Base-by-base conservation (phyloP, 53 echinoderm and acorn worm species). In the Apostichopus leukothele region DNA sequence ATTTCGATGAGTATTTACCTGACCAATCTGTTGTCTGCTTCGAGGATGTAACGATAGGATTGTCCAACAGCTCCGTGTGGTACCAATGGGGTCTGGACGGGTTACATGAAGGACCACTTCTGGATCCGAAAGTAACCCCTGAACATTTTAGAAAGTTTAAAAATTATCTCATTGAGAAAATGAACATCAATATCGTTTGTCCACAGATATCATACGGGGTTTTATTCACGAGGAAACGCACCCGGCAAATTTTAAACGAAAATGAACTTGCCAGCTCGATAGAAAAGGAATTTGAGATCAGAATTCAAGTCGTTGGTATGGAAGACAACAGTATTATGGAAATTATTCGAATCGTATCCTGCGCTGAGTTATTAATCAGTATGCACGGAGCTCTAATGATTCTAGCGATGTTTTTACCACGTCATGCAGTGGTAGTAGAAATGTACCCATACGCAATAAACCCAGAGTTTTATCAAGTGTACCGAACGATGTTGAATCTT, bases 381-480 rank as follows among this genome's bases (percentile, higher is more conserved):
- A 81, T 81, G 52, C 83, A 81, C 55, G 54, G 59, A 18, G 83
- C 54, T 7, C 16, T 81, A 20, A 6, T 81, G 54, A 81, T 81
- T n/a, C n/a, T 81, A 53, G 8, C 83, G 12, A 81, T 81, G 83
- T 81, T 81, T 52, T 55, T 81, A 57, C 54, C 18, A 5, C 53
- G 16, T 6, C 18, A 14, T 5, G 52, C 83, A 6, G 83, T 81
- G 11, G 18, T 81, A 16, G 14, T 81, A 16, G 83, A 81, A 55
- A 81, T 81, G 83, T 81, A 53, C 55, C 54, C 83, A 10, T 81
- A 81, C n/a, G 83, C 83, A 16, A 55, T 81, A n/a, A 57, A 55
- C 16, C 83, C 83, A 81, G 59, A 52, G 5, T 13, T 53, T 16
- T 22, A n/a, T n/a, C 5, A 18, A 13, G 14, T 9, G 6, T 81